Evolutionary conservation across 2,888 invertebrate species (phyloP).

Genomic region (Polydesmus complanatus): DNA sequence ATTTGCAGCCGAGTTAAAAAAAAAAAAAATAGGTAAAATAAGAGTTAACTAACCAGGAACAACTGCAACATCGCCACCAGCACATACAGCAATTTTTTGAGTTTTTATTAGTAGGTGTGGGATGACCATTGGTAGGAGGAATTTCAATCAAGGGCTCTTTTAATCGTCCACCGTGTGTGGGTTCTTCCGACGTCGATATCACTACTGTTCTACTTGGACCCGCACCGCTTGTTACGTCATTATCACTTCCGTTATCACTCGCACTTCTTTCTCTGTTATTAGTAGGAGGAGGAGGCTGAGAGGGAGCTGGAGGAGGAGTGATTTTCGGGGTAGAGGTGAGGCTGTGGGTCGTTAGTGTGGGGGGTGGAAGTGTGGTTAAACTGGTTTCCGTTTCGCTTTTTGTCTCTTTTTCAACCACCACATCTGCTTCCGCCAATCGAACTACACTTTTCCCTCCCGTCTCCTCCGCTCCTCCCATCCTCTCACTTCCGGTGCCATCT

Average conservation of each 20-base stretch:
- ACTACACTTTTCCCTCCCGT: neutral
- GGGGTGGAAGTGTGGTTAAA: neutral
- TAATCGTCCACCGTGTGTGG: neutral
- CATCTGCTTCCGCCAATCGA: neutral
- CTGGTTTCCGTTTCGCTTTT: neutral
- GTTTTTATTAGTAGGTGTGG: neutral
- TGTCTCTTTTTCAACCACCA: neutral
- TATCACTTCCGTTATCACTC: neutral
- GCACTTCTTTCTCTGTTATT: neutral
- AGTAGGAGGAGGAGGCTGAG: neutral
- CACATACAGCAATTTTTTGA: constrained; percentile 49
- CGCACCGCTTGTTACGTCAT: neutral
- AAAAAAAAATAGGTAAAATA: no score
- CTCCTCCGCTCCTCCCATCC: neutral
- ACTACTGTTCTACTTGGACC: neutral
- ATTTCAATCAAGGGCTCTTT: neutral
- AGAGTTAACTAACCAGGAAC: constrained; percentile 45
- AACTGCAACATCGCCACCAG: constrained; percentile 56
- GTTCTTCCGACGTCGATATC: neutral
- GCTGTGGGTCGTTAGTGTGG: neutral
- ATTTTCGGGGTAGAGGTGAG: neutral
- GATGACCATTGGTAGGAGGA: constrained; percentile 7
- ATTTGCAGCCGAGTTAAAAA: no score
- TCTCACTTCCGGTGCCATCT: neutral
- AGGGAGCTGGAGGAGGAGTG: neutral